Conservation (phyloP, 2,797 vertebrate genomes). For the Galago senegalensis region DNA sequence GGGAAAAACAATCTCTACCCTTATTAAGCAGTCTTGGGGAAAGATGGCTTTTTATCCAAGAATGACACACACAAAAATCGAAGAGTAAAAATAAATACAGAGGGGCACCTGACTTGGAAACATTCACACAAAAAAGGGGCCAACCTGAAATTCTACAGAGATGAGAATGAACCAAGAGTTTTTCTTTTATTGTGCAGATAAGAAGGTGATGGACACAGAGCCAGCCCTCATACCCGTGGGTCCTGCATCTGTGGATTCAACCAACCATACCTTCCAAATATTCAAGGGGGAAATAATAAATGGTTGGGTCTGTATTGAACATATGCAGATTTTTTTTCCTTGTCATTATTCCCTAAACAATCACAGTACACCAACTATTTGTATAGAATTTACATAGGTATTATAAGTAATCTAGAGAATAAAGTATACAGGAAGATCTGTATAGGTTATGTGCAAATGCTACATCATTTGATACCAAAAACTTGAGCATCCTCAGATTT, state of each 20-base stretch:
- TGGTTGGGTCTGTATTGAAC: neutral
- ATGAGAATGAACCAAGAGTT: neutral
- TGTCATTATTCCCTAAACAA: neutral
- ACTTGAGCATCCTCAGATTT: neutral
- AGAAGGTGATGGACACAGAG: neutral
- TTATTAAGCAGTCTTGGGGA: neutral
- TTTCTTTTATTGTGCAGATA: neutral
- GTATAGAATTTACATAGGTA: neutral
- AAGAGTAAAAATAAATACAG: slow-evolving; percentile 16
- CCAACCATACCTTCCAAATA: neutral
- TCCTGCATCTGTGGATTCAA: neutral
- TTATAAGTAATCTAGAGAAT: neutral
- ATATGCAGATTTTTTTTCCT: neutral
- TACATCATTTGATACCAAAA: neutral
- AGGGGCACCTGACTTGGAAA: neutral
- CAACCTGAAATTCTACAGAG: neutral
- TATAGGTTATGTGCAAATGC: neutral
- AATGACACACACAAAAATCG: slow-evolving; percentile 12
- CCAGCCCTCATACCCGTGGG: neutral
- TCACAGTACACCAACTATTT: neutral
- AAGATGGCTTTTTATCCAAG: neutral
- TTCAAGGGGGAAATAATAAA: neutral
- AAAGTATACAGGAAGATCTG: neutral
- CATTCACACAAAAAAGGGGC: neutral
- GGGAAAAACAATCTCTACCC: neutral